A percentile compares a stretch with the other conserved stretches of the same genome.
These are phyloP conservation scores for Gastracanthus pulcherrimus DNA, from an alignment of 2,888 invertebrate species.

Conservation along the genomic window DNA sequence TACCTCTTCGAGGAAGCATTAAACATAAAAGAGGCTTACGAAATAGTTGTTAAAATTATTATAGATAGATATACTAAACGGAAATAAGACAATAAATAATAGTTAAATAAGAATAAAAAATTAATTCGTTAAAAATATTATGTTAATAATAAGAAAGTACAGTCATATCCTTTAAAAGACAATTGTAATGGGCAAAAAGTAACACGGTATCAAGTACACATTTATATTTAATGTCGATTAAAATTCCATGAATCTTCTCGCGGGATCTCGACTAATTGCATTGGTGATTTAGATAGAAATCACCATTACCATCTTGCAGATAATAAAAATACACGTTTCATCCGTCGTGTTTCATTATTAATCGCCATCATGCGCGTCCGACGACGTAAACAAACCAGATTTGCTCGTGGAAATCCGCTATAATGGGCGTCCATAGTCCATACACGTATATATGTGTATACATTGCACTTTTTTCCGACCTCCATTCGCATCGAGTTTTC, in stretches of 20 bases:
- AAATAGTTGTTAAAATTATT: not conserved
- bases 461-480: conserved; percentile 25
- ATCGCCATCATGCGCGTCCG: conserved; percentile 1
- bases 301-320: conserved; percentile 4
- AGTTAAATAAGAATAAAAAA: not conserved
- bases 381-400: conserved; percentile 8
- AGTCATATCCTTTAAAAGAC: not conserved
- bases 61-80: not conserved
- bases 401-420: conserved; percentile 14
- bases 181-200: not conserved
- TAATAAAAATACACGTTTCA: conserved; percentile 44
- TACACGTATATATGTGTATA: not conserved
- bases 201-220: not conserved
- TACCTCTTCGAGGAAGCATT: too few species aligned
- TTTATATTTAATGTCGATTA: conserved; percentile 28
- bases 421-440: not conserved
- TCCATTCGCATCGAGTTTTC: conserved; percentile 11
- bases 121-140: not conserved
- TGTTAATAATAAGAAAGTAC: not conserved
- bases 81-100: not conserved
- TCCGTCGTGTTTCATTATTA: conserved; percentile 31
- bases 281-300: conserved; percentile 46
- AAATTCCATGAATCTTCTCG: conserved; percentile 31
- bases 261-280: conserved; percentile 39
- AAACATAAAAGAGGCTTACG: not conserved